Conservation (phyloP, 2,888 invertebrate genomes). For the Saturnia japonica region DNA sequence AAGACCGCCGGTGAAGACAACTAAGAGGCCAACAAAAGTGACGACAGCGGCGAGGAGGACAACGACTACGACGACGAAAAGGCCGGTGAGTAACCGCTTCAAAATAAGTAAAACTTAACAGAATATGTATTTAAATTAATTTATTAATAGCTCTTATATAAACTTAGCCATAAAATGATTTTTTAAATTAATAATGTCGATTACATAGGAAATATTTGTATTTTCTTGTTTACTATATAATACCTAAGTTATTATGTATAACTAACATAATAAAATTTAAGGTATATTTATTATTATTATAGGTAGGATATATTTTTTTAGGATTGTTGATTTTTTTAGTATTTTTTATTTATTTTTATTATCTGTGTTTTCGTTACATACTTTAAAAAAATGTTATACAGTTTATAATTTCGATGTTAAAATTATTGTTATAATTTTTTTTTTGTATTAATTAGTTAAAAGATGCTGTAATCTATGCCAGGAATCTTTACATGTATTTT, state of each 20-base stretch:
- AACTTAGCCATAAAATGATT: slow-evolving; percentile 2
- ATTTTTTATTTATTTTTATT: background rate
- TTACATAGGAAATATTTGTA: background rate
- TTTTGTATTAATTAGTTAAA: background rate
- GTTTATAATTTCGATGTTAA: background rate
- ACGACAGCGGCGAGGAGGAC: slow-evolving; percentile 55
- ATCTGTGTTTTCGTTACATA: background rate
- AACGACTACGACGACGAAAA: slow-evolving; percentile 61
- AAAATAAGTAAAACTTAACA: slow-evolving; percentile 11
- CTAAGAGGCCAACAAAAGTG: slow-evolving; percentile 65
- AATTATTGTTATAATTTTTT: background rate
- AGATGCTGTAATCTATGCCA: background rate
- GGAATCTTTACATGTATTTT: background rate
- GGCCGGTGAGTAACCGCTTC: slow-evolving; percentile 55
- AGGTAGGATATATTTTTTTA: background rate
- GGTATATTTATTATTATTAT: background rate
- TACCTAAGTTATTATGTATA: background rate
- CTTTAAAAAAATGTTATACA: background rate
- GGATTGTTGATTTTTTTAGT: background rate
- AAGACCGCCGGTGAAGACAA: slow-evolving; percentile 67
- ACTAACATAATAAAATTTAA: background rate
- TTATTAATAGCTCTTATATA: background rate
- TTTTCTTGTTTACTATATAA: background rate
- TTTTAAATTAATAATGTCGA: background rate
- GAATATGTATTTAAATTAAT: background rate